Base-by-base conservation (phyloP, 2,888 invertebrate species). In the Folsomia candida region DNA sequence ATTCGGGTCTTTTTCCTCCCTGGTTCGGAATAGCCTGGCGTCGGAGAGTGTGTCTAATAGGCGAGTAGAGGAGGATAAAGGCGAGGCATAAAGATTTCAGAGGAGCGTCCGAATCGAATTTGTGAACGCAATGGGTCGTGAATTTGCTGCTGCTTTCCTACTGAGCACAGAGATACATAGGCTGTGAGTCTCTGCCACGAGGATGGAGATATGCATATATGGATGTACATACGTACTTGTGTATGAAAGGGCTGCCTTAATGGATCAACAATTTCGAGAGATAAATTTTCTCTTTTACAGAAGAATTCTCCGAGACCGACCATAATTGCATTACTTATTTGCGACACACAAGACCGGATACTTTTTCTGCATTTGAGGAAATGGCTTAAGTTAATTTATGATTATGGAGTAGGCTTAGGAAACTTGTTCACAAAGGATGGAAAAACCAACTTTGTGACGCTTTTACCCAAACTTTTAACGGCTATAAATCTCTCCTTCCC, bases 341-440 rank as follows among this genome's bases (percentile, higher is more conserved):
- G 66, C 68, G 65, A 51, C 69, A 72, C 69, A 75, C 61, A 74
- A 72, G 71, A 74, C 74, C 73, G 74, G 76, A 77, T 73, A 71
- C 75, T 75, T 74, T 75, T 75, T 75, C 75, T 75, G 74, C 73
- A 75, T 74, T 76, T 75, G 70, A 73, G 76, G 78, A 78, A 78
- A 76, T 78, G 75, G 76, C 76, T 78, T 78, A 78, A 76, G 68
- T 75, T 78, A 76, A 78, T 78, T 78, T 78, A 78, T 78, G 76
- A 75, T 75, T 76, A 78, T 78, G 74, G 77, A 75, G 69, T 73
- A 62, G 64, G 62, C 54, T 69, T 64, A 47, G 57, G 60, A 71
- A 71, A 70, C 67, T 69, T 69, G 70, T 69, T 71, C 71, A 70
- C 65, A 75, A 72, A 69, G 70, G 70, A 73, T 70, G 71, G 74